A percentile compares a stretch with the other conserved stretches of the same genome.
phyloP scores from a whole-genome alignment of 2,113 vertebrate genomes.

The Sula dactylatra region DNA sequence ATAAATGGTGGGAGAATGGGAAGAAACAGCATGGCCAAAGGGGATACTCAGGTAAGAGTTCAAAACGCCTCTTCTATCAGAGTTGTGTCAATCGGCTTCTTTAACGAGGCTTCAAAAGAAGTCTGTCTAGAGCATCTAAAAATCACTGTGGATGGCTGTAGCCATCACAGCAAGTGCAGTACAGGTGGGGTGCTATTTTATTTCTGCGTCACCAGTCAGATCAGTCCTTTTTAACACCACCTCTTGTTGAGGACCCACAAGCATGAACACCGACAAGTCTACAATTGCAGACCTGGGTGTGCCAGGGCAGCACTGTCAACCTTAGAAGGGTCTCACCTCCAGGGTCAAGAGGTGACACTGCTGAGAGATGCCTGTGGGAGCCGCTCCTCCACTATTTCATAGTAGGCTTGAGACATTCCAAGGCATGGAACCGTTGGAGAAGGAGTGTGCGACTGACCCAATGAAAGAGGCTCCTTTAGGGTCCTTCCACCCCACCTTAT shows the following conservation, averaged over 20 bases:
- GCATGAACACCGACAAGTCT: not conserved
- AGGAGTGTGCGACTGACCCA: fast-evolving
- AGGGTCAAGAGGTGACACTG: not conserved
- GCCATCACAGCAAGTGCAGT: not conserved
- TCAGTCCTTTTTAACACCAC: fast-evolving
- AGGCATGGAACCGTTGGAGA: not conserved
- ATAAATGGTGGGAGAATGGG: not conserved
- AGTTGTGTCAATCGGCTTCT: not conserved
- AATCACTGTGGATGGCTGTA: not conserved
- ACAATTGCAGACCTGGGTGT: fast-evolving
- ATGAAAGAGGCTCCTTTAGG: not conserved
- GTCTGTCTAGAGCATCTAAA: not conserved
- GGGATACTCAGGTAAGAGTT: not conserved
- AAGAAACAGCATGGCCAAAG: not conserved
- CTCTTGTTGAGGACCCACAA: not conserved
- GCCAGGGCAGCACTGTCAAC: no score
- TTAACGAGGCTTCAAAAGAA: not conserved
- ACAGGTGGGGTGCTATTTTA: not conserved
- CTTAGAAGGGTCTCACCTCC: not conserved
- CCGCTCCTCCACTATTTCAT: not conserved
- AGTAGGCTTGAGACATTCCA: not conserved
- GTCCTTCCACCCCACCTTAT: not conserved
- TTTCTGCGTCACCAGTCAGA: not conserved
- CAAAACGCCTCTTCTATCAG: not conserved
- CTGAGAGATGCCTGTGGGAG: not conserved